A percentile compares a stretch with the other conserved stretches of the same genome.
Conservation (phyloP, 2,888 invertebrate genomes). For the Lasioglossum marginatum region DNA sequence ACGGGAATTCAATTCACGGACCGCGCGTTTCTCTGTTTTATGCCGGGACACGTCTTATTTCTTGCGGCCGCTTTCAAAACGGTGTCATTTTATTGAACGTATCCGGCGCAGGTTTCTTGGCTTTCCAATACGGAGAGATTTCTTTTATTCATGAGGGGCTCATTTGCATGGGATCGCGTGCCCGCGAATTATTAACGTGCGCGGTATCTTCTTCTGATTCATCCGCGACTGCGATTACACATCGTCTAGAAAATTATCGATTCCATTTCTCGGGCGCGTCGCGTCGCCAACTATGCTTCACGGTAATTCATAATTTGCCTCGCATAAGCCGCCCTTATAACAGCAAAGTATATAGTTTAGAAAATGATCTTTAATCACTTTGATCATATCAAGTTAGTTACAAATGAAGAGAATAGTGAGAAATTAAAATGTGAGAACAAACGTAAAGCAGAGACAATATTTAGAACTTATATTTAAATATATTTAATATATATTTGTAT, state of each 20-base stretch:
- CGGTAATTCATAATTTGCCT: neutral
- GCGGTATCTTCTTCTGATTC: neutral
- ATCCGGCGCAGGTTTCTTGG: neutral
- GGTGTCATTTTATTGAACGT: conserved; percentile 5
- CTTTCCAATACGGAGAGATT: neutral
- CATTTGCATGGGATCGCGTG: conserved; percentile 24
- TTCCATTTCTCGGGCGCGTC: neutral
- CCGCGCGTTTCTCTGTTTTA: neutral
- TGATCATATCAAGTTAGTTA: no score
- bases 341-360: neutral
- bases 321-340: neutral
- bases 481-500: no score
- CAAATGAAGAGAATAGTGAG: no score
- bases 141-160: conserved; percentile 20
- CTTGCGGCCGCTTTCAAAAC: neutral
- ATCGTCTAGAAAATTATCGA: conserved; percentile 12
- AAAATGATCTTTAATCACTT: neutral
- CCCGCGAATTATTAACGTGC: conserved; percentile 14
- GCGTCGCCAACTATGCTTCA: neutral
- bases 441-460: no score
- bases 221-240: neutral
- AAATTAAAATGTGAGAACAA: no score
- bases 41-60: neutral
- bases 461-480: no score
- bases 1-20: neutral